Evolutionary conservation across 1,140 invertebrate species (phyloP).

Genomic region (Dufourea novaeangliae): DNA sequence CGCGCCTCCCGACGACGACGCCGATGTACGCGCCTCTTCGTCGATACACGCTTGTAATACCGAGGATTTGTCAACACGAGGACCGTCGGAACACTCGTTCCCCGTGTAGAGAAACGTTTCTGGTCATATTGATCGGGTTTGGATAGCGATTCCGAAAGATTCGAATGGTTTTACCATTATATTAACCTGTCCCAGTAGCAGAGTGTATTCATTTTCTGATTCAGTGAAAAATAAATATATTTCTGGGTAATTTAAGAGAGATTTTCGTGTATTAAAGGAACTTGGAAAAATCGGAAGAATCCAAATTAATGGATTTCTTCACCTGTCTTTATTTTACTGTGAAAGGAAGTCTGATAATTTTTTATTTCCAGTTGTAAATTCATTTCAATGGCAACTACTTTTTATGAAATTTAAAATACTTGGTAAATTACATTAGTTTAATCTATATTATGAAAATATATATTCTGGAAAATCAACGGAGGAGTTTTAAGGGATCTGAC

Average conservation of each 20-base stretch:
- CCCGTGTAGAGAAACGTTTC: neutral
- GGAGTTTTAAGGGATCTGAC: neutral
- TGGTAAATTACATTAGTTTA: no score
- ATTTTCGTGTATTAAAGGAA: no score
- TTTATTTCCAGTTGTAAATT: no score
- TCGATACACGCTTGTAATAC: constrained; percentile 40
- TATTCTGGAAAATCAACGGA: neutral
- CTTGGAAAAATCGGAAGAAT: neutral
- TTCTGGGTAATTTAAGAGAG: neutral
- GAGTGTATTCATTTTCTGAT: no score
- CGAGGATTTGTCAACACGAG: constrained; percentile 36
- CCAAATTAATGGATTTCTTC: no score
- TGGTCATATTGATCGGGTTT: neutral
- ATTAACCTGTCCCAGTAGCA: no score
- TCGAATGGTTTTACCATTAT: neutral
- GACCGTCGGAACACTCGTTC: neutral
- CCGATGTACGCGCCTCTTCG: constrained; percentile 30
- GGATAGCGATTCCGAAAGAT: neutral
- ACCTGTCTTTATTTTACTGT: no score
- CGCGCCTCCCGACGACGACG: neutral
- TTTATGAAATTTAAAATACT: no score
- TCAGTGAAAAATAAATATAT: no score
- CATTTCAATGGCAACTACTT: no score
- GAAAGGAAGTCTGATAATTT: no score
- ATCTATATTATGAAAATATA: no score